Percentiles rank a stretch among this genome's conserved stretches.
Conservation (phyloP, 2,113 vertebrate species). For the Forbesichthys papilliferus region DNA sequence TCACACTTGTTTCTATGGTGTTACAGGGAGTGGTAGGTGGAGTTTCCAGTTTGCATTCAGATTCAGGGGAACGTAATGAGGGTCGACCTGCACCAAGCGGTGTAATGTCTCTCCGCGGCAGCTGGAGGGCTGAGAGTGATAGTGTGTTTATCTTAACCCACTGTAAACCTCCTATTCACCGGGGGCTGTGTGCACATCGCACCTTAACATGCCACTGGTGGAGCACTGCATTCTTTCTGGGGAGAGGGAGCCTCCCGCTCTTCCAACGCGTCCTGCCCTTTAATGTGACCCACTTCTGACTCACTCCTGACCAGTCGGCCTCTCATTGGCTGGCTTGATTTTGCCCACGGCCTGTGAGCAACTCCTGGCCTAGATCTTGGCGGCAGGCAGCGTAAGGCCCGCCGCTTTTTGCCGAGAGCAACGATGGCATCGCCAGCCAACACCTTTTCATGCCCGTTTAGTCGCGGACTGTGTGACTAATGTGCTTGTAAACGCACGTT, state of each 20-base stretch:
- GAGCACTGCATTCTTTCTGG: slow-evolving; percentile 36
- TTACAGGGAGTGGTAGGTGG: slow-evolving; percentile 55
- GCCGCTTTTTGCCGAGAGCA: slow-evolving; percentile 36
- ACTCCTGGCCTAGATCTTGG: slow-evolving; percentile 13
- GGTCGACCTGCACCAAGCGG: slow-evolving; percentile 47
- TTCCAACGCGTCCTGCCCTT: slow-evolving; percentile 26
- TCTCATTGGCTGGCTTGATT: slow-evolving; percentile 22
- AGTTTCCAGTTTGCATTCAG: slow-evolving; percentile 38
- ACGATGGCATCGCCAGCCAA: slow-evolving; percentile 10
- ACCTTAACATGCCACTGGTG: slow-evolving; percentile 19
- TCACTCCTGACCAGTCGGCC: slow-evolving; percentile 17
- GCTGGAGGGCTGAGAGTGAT: slow-evolving; percentile 55
- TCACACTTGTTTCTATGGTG: slow-evolving; percentile 50
- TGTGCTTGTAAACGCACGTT: neutral
- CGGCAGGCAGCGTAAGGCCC: slow-evolving; percentile 28
- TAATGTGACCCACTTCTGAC: slow-evolving; percentile 23
- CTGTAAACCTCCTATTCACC: slow-evolving; percentile 27
- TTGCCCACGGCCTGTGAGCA: slow-evolving; percentile 4
- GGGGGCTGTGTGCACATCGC: slow-evolving; percentile 11
- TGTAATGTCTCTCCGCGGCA: slow-evolving; percentile 46
- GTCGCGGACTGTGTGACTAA: slow-evolving; percentile 17
- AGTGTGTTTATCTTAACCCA: slow-evolving; percentile 57
- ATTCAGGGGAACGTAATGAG: slow-evolving; percentile 40
- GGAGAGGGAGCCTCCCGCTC: slow-evolving; percentile 4
- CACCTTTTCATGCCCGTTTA: slow-evolving; percentile 24